A percentile compares a stretch with the other conserved stretches of the same genome.
Conservation (phyloP, 1,140 invertebrate species). For the Drosophila aff. region DNA sequence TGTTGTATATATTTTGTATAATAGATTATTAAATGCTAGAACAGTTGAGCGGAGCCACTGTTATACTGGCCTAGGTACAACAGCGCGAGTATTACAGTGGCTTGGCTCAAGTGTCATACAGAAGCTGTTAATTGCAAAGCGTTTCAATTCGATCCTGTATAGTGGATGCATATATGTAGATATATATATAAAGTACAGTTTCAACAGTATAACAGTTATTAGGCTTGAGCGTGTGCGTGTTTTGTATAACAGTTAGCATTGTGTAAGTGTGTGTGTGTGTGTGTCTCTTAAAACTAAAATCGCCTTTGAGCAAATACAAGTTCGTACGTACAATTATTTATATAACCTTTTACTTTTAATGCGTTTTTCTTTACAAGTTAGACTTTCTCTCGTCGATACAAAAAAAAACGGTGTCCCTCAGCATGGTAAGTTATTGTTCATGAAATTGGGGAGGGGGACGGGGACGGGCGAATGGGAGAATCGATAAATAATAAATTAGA, state of each 20-base stretch:
- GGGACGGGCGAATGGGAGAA: conserved; percentile 5
- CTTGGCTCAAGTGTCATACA: conserved; percentile 11
- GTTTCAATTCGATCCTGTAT: conserved; percentile 25
- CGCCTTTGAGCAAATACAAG: conserved; percentile 43
- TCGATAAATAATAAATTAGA: conserved; percentile 72
- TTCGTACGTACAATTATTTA: conserved; percentile 10
- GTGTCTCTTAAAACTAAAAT: conserved; percentile 41
- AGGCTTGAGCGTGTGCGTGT: conserved; percentile 42
- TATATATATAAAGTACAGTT: conserved; percentile 57
- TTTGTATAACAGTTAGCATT: conserved; percentile 73
- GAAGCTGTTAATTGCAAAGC: conserved; percentile 42
- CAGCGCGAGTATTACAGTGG: conserved; percentile 1
- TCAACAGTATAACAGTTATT: conserved; percentile 65
- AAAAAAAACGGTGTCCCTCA: conserved; percentile 2
- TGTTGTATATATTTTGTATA: conserved; percentile 4
- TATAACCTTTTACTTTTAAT: conserved; percentile 3
- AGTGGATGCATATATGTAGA: conserved; percentile 9
- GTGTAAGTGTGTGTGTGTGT: conserved; percentile 43
- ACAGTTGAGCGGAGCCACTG: conserved; percentile 15
- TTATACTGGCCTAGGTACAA: conserved; percentile 5
- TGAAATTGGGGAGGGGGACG: conserved; percentile 11
- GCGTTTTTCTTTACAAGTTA: conserved; percentile 32
- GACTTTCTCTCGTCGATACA: conserved; percentile 43
- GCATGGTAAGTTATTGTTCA: conserved; percentile 30
- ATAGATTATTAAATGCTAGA: conserved; percentile 38